phyloP scores from a whole-genome alignment of 2,797 vertebrate genomes.

The Vultur gryphus region DNA sequence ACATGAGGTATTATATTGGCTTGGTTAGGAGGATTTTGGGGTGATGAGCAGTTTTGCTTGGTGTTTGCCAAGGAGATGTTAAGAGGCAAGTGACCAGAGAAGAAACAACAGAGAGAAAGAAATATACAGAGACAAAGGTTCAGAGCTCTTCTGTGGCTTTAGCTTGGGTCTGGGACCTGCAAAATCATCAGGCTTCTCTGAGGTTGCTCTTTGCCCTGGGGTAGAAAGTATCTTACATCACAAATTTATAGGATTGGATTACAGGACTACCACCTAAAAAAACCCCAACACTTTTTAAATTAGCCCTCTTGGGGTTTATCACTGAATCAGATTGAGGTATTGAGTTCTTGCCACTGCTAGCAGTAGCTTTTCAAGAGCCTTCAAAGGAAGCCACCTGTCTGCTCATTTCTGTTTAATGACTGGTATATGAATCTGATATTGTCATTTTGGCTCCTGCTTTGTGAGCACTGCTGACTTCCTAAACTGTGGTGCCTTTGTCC shows the following conservation, averaged over 20 bases:
- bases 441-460: slow-evolving; percentile 26
- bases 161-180: not conserved
- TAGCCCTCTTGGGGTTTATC: not conserved
- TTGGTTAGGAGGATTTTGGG: not conserved
- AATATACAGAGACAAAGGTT: not conserved
- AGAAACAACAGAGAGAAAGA: not conserved
- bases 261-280: not conserved
- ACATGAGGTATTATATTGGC: rapidly evolving
- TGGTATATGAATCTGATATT: slow-evolving; percentile 1
- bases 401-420: slow-evolving; percentile 29
- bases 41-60: not conserved
- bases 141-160: not conserved
- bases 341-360: not conserved
- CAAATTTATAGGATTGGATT: not conserved
- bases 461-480: slow-evolving; percentile 32
- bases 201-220: not conserved
- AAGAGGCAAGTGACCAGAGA: not conserved
- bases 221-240: not conserved
- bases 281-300: not conserved
- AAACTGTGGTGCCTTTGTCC: slow-evolving; percentile 11
- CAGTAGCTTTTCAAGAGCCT: not conserved
- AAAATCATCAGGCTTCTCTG: not conserved
- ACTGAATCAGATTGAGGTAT: not conserved
- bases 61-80: not conserved
- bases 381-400: not conserved